These are phyloP conservation scores for Intellagama lesueurii DNA, from an alignment of 2,797 vertebrate genomes.

Conservation along the genomic window DNA sequence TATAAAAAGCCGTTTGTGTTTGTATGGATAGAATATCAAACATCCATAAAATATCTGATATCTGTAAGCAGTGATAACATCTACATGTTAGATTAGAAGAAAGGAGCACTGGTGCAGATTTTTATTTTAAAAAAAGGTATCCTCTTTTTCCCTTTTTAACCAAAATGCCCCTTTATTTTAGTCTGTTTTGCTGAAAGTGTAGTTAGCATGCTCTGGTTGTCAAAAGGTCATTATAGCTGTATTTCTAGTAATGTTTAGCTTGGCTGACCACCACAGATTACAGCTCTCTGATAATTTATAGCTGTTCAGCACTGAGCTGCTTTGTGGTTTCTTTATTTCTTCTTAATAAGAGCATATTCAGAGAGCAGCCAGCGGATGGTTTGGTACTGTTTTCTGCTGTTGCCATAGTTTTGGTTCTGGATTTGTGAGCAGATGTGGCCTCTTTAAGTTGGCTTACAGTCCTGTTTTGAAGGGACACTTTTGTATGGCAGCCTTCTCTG, in stretches of 20 bases:
- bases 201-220: constrained; percentile 53
- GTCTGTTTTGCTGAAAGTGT: constrained; percentile 47
- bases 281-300: constrained; percentile 30
- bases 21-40: neutral
- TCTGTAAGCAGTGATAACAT: neutral
- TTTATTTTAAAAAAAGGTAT: neutral
- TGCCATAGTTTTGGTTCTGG: constrained; percentile 24
- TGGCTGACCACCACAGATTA: constrained; percentile 42
- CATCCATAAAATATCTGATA: neutral
- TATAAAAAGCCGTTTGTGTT: neutral
- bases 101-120: neutral
- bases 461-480: neutral
- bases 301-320: neutral
- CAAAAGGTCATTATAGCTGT: constrained; percentile 44
- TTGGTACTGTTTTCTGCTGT: neutral
- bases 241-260: constrained; percentile 47
- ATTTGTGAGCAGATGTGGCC: neutral
- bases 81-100: neutral
- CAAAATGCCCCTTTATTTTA: constrained; percentile 38
- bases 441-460: neutral
- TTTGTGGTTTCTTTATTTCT: neutral
- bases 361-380: neutral
- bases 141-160: constrained; percentile 11
- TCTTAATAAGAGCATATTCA: constrained; percentile 24
- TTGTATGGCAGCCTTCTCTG: neutral